phyloP scores from a whole-genome alignment of 2,888 invertebrate genomes.

The Platycheirus rosarum region DNA sequence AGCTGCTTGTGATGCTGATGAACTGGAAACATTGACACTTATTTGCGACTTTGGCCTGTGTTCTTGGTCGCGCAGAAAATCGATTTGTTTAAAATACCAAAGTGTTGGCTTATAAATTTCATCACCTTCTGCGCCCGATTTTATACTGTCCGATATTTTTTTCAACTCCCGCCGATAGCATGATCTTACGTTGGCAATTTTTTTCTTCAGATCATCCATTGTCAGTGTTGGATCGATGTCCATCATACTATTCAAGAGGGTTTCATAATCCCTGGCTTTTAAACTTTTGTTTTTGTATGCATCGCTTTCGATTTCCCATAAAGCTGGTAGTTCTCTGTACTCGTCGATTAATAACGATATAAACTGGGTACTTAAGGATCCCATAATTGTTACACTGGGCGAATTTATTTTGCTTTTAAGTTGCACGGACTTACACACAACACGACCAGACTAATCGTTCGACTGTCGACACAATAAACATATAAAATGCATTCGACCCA shows the following conservation, averaged over 20 bases:
- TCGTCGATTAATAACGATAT: not conserved
- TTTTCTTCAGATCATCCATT: constrained; percentile 12
- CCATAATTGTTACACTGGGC: no score
- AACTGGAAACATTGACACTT: not conserved
- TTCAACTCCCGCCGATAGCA: constrained; percentile 44
- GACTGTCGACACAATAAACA: no score
- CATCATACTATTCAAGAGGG: not conserved
- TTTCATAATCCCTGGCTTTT: no score
- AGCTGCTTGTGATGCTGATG: not conserved
- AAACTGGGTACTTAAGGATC: no score
- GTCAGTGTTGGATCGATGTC: not conserved
- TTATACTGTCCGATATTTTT: constrained; percentile 19
- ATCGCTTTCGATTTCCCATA: not conserved
- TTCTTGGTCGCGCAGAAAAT: constrained; percentile 27
- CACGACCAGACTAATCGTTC: no score
- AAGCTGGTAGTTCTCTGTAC: constrained; percentile 5
- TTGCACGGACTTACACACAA: no score
- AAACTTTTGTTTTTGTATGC: constrained; percentile 2
- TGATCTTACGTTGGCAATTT: constrained; percentile 12
- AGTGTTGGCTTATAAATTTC: constrained; percentile 46
- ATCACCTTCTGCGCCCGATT: constrained; percentile 5
- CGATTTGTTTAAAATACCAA: constrained; percentile 49
- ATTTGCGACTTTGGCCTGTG: not conserved
- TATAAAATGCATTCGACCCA: no score
- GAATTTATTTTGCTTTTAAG: no score